A percentile compares a stretch with the other conserved stretches of the same genome.
Conservation (phyloP, 37 sponge, comb jelly and placozoan species). For the Ephydatia muelleri region DNA sequence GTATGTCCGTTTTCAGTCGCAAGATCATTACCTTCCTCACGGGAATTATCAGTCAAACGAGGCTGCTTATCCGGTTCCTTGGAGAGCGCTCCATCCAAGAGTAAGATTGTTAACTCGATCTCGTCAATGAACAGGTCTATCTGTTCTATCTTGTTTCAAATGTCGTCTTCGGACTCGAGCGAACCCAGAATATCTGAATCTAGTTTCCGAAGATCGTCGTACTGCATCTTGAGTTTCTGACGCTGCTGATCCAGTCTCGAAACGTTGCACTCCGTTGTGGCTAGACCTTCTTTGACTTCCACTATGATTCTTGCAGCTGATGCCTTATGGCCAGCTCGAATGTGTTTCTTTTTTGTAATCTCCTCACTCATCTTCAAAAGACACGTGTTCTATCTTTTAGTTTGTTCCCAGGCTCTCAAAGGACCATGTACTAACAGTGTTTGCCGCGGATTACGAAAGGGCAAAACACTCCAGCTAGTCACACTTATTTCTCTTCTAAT, state of each 20-base stretch:
- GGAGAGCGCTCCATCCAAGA: not conserved
- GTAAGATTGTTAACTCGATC: constrained; percentile 6
- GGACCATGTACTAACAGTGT: constrained; percentile 20
- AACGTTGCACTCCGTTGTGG: not conserved
- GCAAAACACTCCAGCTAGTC: not conserved
- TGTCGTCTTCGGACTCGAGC: constrained; percentile 4
- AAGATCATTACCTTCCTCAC: too few species aligned
- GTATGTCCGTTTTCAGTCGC: too few species aligned
- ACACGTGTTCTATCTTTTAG: too few species aligned
- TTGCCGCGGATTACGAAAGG: not conserved
- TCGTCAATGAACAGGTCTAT: not conserved
- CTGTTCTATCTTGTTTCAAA: constrained; percentile 16
- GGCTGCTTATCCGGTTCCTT: not conserved
- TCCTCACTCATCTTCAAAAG: too few species aligned
- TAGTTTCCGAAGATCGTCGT: not conserved
- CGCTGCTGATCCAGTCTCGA: not conserved
- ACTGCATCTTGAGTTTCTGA: constrained; percentile 8
- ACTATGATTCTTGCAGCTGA: constrained; percentile 14
- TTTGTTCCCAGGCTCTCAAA: constrained; percentile 19
- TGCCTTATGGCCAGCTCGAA: constrained; percentile 22
- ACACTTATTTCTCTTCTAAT: not conserved
- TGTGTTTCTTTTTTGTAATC: constrained; percentile 13
- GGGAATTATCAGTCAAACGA: too few species aligned
- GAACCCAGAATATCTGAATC: constrained; percentile 30
- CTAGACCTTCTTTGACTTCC: not conserved